Conservation (phyloP, 2,888 invertebrate genomes). For the Venusia cambrica region DNA sequence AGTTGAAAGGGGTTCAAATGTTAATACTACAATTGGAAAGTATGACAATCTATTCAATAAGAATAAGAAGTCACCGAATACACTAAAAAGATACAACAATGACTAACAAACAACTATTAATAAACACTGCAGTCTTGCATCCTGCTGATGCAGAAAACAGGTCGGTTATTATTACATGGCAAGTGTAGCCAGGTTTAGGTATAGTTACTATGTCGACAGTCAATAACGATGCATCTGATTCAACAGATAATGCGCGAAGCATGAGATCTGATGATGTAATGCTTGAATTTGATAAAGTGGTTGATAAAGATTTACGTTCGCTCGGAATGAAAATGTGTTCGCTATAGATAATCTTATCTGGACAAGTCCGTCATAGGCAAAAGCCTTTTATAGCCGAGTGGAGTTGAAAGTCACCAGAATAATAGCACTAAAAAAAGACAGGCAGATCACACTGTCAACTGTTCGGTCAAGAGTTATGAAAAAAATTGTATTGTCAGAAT, state of each 20-base stretch:
- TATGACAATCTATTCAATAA: constrained; percentile 2
- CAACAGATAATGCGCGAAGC: constrained; percentile 4
- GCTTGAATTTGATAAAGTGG: constrained; percentile 4
- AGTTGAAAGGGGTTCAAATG: no score
- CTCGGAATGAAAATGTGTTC: no score
- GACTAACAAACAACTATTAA: constrained; percentile 45
- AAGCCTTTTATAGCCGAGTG: no score
- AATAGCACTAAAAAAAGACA: no score
- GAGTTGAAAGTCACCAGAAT: no score
- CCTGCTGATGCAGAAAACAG: constrained; percentile 49
- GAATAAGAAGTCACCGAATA: background rate
- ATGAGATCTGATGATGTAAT: constrained; percentile 1
- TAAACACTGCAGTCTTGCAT: constrained; percentile 44
- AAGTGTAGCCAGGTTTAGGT: constrained; percentile 16
- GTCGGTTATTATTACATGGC: constrained; percentile 50
- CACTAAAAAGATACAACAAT: constrained; percentile 33
- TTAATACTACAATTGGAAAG: no score
- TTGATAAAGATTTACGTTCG: constrained; percentile 3
- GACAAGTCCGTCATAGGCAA: no score
- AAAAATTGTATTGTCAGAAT: no score
- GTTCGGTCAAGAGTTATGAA: no score
- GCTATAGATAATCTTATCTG: no score
- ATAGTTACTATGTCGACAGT: constrained; percentile 17
- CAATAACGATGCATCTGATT: constrained; percentile 10
- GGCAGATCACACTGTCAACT: no score